Evolutionary conservation across 2,888 invertebrate species (phyloP), one percentile per base, ranked within the genome.

Genomic region (Cosmopolites sordidus): DNA sequence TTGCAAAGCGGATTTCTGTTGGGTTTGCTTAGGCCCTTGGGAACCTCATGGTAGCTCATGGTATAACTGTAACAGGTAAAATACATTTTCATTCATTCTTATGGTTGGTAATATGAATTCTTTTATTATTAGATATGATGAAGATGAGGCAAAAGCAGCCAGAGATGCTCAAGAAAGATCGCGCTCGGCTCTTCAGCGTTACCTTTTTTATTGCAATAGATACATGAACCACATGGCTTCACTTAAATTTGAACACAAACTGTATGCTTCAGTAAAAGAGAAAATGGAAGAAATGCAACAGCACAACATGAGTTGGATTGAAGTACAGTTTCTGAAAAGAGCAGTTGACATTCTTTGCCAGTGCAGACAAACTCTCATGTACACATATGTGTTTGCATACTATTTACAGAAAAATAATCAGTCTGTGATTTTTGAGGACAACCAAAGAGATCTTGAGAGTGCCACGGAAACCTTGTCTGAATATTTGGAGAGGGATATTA

Each of bases 281-380:
- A 98, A 98, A 80, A 98, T 99, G 97, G 96, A 97, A 74, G 96
- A 96, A 77, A 97, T 99, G 97, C 98, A 99, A 73, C 94, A 95
- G 72, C 94, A 95, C 74, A 95, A 94, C 73, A 97, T 98, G 96
- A 95, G 95, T 62, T 99, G 98, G 98, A 98, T 98, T 68, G 98
- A 99, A 83, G 96, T 97, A 58, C 98, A 99, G 82, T 99, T 98
- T 78, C 80, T 99, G 67, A 92, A 92, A 77, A 92, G 95, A 75
- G 98, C 98, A 51, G 95, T 96, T 69, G 95, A 95, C 78, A 95
- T 93, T 73, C 80, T 97, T 56, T 96, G 95, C 77, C 91, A 91
- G 75, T 98, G 97, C 79, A 84, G 98, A 62, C 95, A 97, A 76
- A 97, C 97, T 14, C 81, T 98, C 51, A 98, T 98, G 96, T 98